These are phyloP conservation scores for Chrysoperla carnea DNA, from an alignment of 1,140 invertebrate genomes.

Conservation along the genomic window DNA sequence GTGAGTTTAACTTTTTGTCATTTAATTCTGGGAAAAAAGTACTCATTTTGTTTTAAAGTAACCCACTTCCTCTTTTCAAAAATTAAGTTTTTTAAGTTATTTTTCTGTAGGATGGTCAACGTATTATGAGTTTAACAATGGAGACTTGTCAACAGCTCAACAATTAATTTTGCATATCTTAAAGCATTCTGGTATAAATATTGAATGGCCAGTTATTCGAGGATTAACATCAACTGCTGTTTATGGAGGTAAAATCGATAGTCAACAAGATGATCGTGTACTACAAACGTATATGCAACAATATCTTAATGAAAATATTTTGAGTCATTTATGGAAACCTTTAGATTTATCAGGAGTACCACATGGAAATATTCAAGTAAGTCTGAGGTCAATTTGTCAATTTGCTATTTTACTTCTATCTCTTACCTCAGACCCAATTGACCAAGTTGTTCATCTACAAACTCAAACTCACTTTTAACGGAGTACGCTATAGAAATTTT, in stretches of 20 bases:
- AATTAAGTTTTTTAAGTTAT: no score
- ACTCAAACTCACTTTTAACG: constrained; percentile 25
- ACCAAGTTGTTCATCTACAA: no score
- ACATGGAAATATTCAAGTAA: no score
- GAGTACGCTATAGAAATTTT: constrained; percentile 30
- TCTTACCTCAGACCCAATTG: no score
- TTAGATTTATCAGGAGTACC: constrained; percentile 21
- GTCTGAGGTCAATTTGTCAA: no score
- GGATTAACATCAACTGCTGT: constrained; percentile 68
- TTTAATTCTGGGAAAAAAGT: no score
- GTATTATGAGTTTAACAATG: constrained; percentile 78
- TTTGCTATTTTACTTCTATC: no score
- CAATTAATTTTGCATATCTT: constrained; percentile 48
- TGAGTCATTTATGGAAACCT: constrained; percentile 35
- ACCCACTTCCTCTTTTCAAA: no score
- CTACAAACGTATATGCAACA: constrained; percentile 55
- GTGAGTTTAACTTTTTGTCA: no score
- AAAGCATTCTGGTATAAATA: constrained; percentile 16
- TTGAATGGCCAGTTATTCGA: constrained; percentile 60
- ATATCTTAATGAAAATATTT: constrained; percentile 44
- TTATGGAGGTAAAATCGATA: constrained; percentile 79
- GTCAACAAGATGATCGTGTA: constrained; percentile 55
- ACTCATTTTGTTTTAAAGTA: no score
- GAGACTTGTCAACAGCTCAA: constrained; percentile 62
- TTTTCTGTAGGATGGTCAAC: constrained; percentile 59